phyloP scores from a whole-genome alignment of 2,797 vertebrate genomes.

The Danio tinwini region DNA sequence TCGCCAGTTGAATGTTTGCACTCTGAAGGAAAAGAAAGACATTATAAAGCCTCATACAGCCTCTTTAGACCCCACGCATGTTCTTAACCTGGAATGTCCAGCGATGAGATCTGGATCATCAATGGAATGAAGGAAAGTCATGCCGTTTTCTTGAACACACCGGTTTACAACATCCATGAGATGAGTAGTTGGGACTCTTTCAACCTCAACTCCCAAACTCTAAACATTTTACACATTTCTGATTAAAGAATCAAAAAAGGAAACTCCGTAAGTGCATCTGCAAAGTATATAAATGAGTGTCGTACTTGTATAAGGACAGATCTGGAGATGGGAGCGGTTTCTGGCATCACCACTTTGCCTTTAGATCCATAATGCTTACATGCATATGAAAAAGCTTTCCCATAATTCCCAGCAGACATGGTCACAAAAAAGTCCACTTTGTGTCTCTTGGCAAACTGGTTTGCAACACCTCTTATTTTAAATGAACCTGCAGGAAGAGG shows the following conservation, averaged over 20 bases:
- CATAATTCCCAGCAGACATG: conserved; percentile 84
- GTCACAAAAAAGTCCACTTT: conserved; percentile 75
- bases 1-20: no score
- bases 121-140: conserved; percentile 80
- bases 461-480: conserved; percentile 83
- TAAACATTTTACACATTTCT: conserved; percentile 50
- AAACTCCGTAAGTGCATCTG: not conserved
- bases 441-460: conserved; percentile 76
- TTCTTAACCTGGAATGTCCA: conserved; percentile 78
- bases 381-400: conserved; percentile 81
- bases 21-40: no score
- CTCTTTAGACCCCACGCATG: not conserved
- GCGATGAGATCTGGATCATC: conserved; percentile 81
- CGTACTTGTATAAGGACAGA: conserved; percentile 76
- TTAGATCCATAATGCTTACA: conserved; percentile 76
- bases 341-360: conserved; percentile 83
- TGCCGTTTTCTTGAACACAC: conserved; percentile 74
- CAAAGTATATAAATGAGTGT: not conserved
- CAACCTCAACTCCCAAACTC: conserved; percentile 80
- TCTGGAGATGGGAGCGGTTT: conserved; percentile 77
- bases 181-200: conserved; percentile 70
- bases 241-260: not conserved
- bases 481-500: conserved; percentile 75
- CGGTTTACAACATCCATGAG: conserved; percentile 75
- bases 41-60: no score